Base-by-base conservation (phyloP, 2,888 invertebrate genomes). In the Pharmacophagus antenor region DNA sequence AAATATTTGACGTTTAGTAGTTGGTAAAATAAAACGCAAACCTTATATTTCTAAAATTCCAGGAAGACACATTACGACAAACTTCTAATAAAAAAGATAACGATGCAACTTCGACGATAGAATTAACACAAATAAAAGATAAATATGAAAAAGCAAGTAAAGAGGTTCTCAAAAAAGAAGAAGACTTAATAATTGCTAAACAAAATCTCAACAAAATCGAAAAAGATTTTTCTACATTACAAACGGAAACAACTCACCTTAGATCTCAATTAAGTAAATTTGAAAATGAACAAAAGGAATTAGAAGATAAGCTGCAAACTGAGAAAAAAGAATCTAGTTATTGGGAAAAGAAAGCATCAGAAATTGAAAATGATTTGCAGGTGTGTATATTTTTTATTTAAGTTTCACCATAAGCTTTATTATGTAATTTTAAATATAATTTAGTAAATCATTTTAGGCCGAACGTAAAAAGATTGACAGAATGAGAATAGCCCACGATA, bases 401-500 rank as follows among this genome's bases (percentile, higher is more conserved):
- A 37, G n/a, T 37, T 37, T 42, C 27, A 7, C 17, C 20, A 44
- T 22, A n/a, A 44, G 12, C 4, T 1, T n/a, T 12, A 21, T 42
- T 15, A 31, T 20, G 7, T 18, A 25, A 17, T 25, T 15, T 21
- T 37, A 6, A 15, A 31, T 17, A 10, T 23, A 47, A 59, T 50
- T 23, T 27, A 25, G 7, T 48, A 44, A 23, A 57, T 62, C 65
- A 63, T 67, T 73, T 63, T 65, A 94, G 92, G 92, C 92, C 63
- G 93, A 94, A 70, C 92, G 92, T 59, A 95, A 95, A 76, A 92
- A 93, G 69, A 70, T 93, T 25, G 95, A 95, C 56, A 92, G 94
- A 63, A 88, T 93, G 70, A 95, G 94, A 72, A 71, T 86, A n/a
- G 90, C 92, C 41, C 92, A 94, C 53, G 95, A 96, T 63, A 94